Base-by-base conservation (phyloP, 2,113 vertebrate species). In the Zosterops japonicus region DNA sequence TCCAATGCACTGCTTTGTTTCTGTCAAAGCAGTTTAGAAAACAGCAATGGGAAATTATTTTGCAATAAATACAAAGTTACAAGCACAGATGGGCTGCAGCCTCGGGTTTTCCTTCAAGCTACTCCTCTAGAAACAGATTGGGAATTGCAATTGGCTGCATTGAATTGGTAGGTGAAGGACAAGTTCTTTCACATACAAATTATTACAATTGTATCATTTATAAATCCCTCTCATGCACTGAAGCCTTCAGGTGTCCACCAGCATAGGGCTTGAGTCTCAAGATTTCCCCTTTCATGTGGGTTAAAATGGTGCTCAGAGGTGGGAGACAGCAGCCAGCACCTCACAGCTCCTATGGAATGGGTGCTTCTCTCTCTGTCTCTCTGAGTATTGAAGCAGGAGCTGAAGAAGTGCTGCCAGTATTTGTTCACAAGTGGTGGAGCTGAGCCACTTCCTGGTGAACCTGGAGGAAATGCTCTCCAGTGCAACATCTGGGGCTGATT, bases 21-120 rank as follows among this genome's bases (percentile, higher is more conserved):
- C 95, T 94, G 89, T 80, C 95, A 82, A 16, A 90, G 94, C 89
- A 44, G 82, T 94, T 97, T 95, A 94, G 92, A 71, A 94, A 97
- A 90, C 94, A 90, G 89, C 22, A 4, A 52, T 69, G 83, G 89
- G 87, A 92, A 97, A 95, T 93, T 77, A 92, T 94, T 96, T 90
- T 23, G 63, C 63, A 4, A 89, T 83, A 94, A 95, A 89, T 33
- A 93, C 89, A 80, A 96, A 70, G 25, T 87, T 70, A 71, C 75
- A 41, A 77, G 95, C 75, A 18, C 65, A 60, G 75, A 83, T 14
- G 12, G 78, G 67, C 86, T 59, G 89, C 41, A 90, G 94, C 89
- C 87, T 89, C 5, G 13, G 77, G 89, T 87, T 83, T 83, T 50
- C 89, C 76, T 83, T 68, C 57, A 6, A 59, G 69, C 63, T 83